Evolutionary conservation across 37 sponge, comb jelly and placozoan species (phyloP).

Genomic region (Oopsacas minuta): DNA sequence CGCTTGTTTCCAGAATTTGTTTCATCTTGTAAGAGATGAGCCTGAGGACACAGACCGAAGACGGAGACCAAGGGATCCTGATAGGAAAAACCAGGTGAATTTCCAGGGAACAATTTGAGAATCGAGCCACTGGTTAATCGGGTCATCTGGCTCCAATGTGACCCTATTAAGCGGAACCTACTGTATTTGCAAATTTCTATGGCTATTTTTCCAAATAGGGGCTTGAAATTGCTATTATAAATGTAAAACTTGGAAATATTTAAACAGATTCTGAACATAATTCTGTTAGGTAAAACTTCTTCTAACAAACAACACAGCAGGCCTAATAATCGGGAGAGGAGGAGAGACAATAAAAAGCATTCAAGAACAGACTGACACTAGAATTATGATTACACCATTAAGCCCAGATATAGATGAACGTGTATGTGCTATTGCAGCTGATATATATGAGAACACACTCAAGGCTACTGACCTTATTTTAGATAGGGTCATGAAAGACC

Average conservation of each 20-base stretch:
- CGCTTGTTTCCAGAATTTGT: neutral
- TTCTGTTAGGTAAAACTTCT: constrained; percentile 52
- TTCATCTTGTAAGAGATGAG: neutral
- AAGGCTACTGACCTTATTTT: constrained; percentile 32
- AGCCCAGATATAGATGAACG: constrained; percentile 47
- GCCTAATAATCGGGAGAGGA: constrained; percentile 84
- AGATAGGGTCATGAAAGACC: constrained; percentile 34
- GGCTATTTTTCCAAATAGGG: no score
- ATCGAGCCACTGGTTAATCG: no score
- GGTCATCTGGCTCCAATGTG: no score
- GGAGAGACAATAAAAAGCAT: constrained; percentile 67
- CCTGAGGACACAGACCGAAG: neutral
- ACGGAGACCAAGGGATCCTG: constrained; percentile 22
- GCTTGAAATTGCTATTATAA: no score
- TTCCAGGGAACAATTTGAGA: no score
- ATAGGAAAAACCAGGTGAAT: neutral
- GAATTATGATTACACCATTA: constrained; percentile 58
- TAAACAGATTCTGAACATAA: no score
- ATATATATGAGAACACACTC: constrained; percentile 25
- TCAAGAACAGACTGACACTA: constrained; percentile 48
- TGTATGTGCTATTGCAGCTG: constrained; percentile 40
- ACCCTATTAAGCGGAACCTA: no score
- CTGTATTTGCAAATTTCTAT: no score
- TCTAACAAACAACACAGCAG: constrained; percentile 73
- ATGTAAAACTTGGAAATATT: no score